Evolutionary conservation across 1,140 invertebrate species (phyloP), one percentile per base, ranked within the genome.

Genomic region (Tribolium castaneum): DNA sequence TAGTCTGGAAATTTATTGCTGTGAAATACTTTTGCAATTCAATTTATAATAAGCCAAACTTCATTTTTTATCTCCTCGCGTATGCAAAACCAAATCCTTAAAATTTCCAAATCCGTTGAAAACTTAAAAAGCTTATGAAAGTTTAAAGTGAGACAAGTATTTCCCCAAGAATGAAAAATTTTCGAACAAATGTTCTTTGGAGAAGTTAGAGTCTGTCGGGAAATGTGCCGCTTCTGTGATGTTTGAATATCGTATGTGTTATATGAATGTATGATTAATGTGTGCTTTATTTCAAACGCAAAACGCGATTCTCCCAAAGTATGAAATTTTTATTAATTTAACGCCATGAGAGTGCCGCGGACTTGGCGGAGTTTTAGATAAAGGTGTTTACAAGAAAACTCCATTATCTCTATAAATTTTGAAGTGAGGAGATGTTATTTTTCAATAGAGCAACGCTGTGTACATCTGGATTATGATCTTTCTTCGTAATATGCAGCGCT

Each of bases 81-180:
- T 35, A 66, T 66, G 39, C 59, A 66, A 13, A 66, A 39, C 30
- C 59, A 66, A 66, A 66, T 66, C 25, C 59, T 35, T 66, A 66
- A 66, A 66, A 66, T 45, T 10, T 45, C 5, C 45, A 66, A 66
- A 66, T 66, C 59, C 59, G 59, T 66, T 66, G 34, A 39, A 66
- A 66, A 66, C 59, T 66, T 66, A 45, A 66, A 66, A 66, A 66
- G 59, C 59, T 66, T 66, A 66, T 66, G 59, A 66, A 66, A 66
- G 25, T 66, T 66, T 66, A 66, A 66, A 66, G 59, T 66, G 59
- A 66, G 59, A 66, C 59, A 66, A 66, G 59, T 66, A 66, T 66
- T 66, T 66, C 59, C 45, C 59, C 30, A 66, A 35, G 59, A 66
- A 66, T 66, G 59, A 66, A 66, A 66, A 66, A 66, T 66, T 66